Evolutionary conservation across 2,888 invertebrate species (phyloP), one percentile per base, ranked within the genome.

Genomic region (Leucoma salicis): DNA sequence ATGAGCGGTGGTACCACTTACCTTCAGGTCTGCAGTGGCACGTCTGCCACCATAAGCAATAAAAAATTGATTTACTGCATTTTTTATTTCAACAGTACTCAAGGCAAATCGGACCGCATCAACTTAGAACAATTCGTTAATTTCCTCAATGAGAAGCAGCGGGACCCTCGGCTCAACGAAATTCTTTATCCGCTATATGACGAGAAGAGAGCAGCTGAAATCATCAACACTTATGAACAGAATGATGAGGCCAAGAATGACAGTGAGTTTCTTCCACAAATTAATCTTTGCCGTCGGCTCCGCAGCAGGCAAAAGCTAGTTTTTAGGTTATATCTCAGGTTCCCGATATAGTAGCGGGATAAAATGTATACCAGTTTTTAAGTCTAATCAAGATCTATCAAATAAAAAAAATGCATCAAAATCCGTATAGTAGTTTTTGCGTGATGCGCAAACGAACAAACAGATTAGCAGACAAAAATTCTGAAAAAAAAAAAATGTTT

Each of bases 111-210:
- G 8, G 96, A 97, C 61, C 94, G 94, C 50, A 96, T 99, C 60
- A 95, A 93, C 66, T 72, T 97, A 65, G 94, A 94, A 1, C 97
- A 97, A 79, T 93, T 99, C 66, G 95, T 98, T 39, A 94, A 94
- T 70, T 99, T 99, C 84, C 90, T 99, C 72, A 99, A 99, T 78
- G 98, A 98, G 82, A 98, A 98, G 79, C 99, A 99, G 85, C 92
- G 99, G 44, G 99, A 99, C 90, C 99, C 99, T 3, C 93, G 99
- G 21, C 92, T 99, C 54, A 99, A 99, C 89, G 99, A 99, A 91
- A 99, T 99, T 80, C 91, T 99, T 36, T 99, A 97, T 86, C 99
- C 99, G 2, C 91, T 99, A 47, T 99, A 98, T 74, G 98, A 99
- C 71, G 96, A 97, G 66, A 97, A 97, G 78, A 91, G 99, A 70